A percentile compares a stretch with the other conserved stretches of the same genome.
Conservation (phyloP, 2,797 vertebrate species). For the Phalanger gymnotis region DNA sequence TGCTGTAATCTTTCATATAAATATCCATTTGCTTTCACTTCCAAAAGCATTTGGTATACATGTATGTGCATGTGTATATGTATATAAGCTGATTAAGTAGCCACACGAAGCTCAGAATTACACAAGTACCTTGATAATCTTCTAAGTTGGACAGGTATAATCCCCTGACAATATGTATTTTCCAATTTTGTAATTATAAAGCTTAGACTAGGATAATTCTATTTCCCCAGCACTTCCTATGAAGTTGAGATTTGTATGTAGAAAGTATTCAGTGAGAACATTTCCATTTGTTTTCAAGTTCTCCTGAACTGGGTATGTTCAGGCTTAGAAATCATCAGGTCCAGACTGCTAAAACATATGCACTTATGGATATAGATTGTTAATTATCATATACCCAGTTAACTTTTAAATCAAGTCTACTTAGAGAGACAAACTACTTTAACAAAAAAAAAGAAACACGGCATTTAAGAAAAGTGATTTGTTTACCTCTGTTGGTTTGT, state of each 20-base stretch:
- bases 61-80: background rate
- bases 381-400: background rate
- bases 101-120: background rate
- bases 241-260: conserved; percentile 37
- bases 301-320: conserved; percentile 11
- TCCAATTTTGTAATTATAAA: conserved; percentile 15
- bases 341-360: background rate
- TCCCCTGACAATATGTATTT: conserved; percentile 11
- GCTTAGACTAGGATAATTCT: conserved; percentile 24
- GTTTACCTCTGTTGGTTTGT: conserved; percentile 96
- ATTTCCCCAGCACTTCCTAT: conserved; percentile 20
- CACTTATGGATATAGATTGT: background rate
- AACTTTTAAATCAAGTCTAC: conserved; percentile 1
- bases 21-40: background rate
- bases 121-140: conserved; percentile 22
- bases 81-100: background rate
- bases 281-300: conserved; percentile 17
- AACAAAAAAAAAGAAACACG: conserved; percentile 30
- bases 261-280: background rate
- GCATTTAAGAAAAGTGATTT: conserved; percentile 75
- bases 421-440: conserved; percentile 33
- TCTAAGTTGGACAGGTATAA: background rate
- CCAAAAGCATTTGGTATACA: background rate
- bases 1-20: conserved; percentile 5
- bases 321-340: conserved; percentile 40